Conservation (phyloP, 1,140 invertebrate species). For the Drosophila malerkotliana region DNA sequence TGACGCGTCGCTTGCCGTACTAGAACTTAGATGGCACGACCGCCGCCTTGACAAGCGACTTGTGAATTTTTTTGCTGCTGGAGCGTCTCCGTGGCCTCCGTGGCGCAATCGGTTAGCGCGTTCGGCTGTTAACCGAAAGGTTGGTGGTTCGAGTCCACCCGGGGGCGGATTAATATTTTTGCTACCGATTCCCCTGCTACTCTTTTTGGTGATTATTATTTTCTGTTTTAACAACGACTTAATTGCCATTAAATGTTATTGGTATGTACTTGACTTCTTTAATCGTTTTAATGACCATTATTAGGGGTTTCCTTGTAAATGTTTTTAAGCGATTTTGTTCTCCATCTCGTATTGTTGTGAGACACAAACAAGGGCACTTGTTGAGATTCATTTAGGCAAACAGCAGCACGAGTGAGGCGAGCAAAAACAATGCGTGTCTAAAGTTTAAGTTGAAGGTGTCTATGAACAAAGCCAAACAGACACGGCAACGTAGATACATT, state of each 20-base stretch:
- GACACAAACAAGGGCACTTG: slow-evolving; percentile 68
- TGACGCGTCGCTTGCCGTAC: no score
- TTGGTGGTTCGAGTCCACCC: slow-evolving; percentile 94
- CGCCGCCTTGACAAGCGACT: no score
- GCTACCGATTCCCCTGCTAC: slow-evolving; percentile 3
- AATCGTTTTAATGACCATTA: slow-evolving; percentile 62
- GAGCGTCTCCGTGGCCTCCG: slow-evolving; percentile 85
- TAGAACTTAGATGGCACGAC: no score
- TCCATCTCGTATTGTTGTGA: slow-evolving; percentile 37
- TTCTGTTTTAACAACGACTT: slow-evolving; percentile 6
- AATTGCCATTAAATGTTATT: slow-evolving; percentile 20
- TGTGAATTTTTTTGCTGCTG: no score
- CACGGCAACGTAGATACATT: slow-evolving; percentile 33
- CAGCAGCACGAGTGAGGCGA: slow-evolving; percentile 38
- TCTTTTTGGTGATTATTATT: slow-evolving; percentile 9
- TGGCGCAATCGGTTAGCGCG: slow-evolving; percentile 93
- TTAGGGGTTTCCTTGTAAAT: slow-evolving; percentile 40
- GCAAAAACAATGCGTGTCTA: slow-evolving; percentile 71
- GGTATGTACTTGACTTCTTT: slow-evolving; percentile 64
- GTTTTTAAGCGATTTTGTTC: slow-evolving; percentile 26
- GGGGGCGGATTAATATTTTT: slow-evolving; percentile 86
- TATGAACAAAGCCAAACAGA: slow-evolving; percentile 65
- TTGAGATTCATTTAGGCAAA: slow-evolving; percentile 45
- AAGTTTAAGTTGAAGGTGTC: slow-evolving; percentile 80
- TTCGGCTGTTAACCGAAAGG: slow-evolving; percentile 96